Conservation (phyloP, 2,797 vertebrate genomes). For the Rhadinocentrus ornatus region DNA sequence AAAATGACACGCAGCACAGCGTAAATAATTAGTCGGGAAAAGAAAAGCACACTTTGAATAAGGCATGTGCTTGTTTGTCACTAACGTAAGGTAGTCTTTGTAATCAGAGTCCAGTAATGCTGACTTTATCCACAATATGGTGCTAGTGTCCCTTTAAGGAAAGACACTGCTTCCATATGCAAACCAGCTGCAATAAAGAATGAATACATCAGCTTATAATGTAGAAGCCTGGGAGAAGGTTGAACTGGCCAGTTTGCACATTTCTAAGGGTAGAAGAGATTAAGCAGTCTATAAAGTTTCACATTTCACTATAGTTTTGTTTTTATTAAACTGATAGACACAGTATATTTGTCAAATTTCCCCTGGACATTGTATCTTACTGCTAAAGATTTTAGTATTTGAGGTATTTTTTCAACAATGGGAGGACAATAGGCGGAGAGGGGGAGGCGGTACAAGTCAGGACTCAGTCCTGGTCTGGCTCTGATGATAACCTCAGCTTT, state of each 20-base stretch:
- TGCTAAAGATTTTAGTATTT: not conserved
- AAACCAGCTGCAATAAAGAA: constrained; percentile 33
- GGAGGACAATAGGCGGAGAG: not conserved
- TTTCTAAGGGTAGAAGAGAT: not conserved
- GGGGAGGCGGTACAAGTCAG: no score
- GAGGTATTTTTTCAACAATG: not conserved
- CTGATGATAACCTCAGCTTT: no score
- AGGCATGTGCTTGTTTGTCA: constrained; percentile 51
- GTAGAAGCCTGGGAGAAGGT: not conserved
- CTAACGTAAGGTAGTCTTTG: constrained; percentile 31
- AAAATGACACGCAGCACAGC: constrained; percentile 64
- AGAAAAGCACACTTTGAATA: constrained; percentile 56
- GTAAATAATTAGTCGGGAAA: constrained; percentile 73
- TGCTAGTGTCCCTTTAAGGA: constrained; percentile 77
- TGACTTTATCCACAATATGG: constrained; percentile 78
- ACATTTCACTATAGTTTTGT: not conserved
- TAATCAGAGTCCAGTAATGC: constrained; percentile 71
- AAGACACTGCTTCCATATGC: constrained; percentile 45
- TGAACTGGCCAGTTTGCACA: not conserved
- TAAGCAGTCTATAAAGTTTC: not conserved
- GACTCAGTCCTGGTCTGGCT: no score
- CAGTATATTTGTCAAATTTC: not conserved
- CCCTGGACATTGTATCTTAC: not conserved
- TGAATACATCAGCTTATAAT: not conserved
- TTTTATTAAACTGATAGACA: not conserved